These are phyloP conservation scores for Rhagonycha lutea DNA, from an alignment of 2,888 invertebrate genomes.

Conservation along the genomic window DNA sequence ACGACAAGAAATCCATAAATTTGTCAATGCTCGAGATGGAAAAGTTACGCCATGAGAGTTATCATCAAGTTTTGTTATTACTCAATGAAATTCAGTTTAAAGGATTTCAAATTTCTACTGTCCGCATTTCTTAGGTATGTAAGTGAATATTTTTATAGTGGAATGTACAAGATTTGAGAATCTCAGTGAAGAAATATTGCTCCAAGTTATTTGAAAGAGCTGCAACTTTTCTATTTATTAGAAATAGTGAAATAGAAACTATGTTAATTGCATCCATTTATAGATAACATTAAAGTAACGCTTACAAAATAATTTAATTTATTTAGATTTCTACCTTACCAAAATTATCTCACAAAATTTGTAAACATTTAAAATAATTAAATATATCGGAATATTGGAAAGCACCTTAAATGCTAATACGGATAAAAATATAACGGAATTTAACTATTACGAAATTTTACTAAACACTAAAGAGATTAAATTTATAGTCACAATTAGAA, in stretches of 20 bases:
- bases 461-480: background rate
- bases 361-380: background rate
- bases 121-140: background rate
- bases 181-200: background rate
- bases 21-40: background rate
- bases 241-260: background rate
- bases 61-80: background rate
- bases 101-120: background rate
- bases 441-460: background rate
- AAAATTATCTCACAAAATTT: background rate
- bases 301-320: background rate
- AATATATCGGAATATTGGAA: background rate
- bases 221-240: background rate
- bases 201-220: background rate
- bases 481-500: background rate
- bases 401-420: background rate
- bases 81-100: background rate
- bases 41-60: background rate
- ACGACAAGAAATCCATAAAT: background rate
- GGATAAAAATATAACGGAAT: background rate
- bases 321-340: background rate
- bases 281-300: background rate
- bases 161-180: background rate
- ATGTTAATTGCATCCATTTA: background rate
- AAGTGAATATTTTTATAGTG: background rate